Percentiles rank a stretch among this genome's conserved stretches.
These are phyloP conservation scores for Eurytoma adleriae DNA, from an alignment of 2,888 invertebrate species.

Conservation along the genomic window DNA sequence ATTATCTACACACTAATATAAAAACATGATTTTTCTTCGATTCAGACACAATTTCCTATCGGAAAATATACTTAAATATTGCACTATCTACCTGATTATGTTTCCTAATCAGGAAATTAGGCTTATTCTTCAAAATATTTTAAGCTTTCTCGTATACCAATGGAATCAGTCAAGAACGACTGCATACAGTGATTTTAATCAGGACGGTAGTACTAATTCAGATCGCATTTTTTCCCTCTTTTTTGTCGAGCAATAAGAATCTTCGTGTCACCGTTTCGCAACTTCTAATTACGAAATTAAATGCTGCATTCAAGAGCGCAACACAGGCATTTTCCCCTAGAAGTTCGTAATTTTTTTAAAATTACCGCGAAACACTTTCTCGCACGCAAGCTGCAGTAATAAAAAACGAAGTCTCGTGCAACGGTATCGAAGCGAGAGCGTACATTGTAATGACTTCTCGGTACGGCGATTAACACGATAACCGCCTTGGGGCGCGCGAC, in stretches of 20 bases:
- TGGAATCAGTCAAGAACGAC: no score
- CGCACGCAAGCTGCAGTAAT: conserved; percentile 44
- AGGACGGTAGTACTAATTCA: no score
- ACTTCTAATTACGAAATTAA: conserved; percentile 30
- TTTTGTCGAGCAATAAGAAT: not conserved
- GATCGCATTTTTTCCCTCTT: no score
- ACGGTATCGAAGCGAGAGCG: not conserved
- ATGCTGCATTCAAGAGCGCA: not conserved
- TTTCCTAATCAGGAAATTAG: no score
- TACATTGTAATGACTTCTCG: conserved; percentile 56
- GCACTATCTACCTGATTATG: no score
- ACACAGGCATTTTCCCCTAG: conserved; percentile 19
- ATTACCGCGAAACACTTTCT: conserved; percentile 22
- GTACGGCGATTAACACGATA: conserved; percentile 56
- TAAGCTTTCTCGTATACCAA: no score
- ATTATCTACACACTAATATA: no score
- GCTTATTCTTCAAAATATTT: no score
- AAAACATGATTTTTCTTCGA: no score
- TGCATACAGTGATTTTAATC: no score
- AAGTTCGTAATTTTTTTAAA: conserved; percentile 47
- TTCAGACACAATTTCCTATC: no score
- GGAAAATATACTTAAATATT: no score
- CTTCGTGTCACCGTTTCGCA: not conserved
- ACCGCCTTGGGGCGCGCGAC: conserved; percentile 36
- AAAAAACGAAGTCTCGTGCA: conserved; percentile 17